Percentiles rank a stretch among this genome's conserved stretches.
These are phyloP conservation scores for Xiphophorus hellerii DNA, from an alignment of 2,113 vertebrate genomes.

Conservation along the genomic window DNA sequence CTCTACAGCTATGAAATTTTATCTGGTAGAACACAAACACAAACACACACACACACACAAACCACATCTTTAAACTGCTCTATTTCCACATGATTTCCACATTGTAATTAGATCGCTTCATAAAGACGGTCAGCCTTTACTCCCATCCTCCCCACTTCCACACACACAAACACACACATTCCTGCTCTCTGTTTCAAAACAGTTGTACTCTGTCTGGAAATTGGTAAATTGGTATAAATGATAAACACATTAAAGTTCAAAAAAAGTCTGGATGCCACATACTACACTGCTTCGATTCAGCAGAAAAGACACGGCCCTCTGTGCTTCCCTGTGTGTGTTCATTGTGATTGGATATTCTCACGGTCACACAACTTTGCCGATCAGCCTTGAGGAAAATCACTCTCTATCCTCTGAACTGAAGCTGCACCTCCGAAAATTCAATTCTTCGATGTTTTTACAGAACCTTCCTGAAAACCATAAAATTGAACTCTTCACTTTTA, in stretches of 20 bases:
- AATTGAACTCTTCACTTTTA: slow-evolving; percentile 22
- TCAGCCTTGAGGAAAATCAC: slow-evolving; percentile 8
- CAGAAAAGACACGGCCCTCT: slow-evolving; percentile 30
- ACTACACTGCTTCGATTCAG: slow-evolving; percentile 20
- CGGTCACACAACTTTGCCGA: slow-evolving; percentile 12
- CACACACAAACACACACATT: slow-evolving; percentile 37
- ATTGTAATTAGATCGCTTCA: slow-evolving; percentile 64
- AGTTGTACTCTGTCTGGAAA: slow-evolving; percentile 39
- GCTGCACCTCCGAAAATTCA: slow-evolving; percentile 8
- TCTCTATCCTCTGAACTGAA: neutral
- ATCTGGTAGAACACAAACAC: slow-evolving; percentile 43
- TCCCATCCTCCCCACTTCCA: slow-evolving; percentile 18
- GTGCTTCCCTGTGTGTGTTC: slow-evolving; percentile 22
- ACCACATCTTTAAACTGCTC: slow-evolving; percentile 29
- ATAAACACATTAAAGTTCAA: slow-evolving; percentile 45
- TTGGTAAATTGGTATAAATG: slow-evolving; percentile 58
- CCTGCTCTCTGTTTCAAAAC: slow-evolving; percentile 18
- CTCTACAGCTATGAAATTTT: slow-evolving; percentile 54
- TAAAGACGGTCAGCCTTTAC: slow-evolving; percentile 11
- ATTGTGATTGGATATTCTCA: slow-evolving; percentile 34
- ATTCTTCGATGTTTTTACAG: slow-evolving; percentile 8
- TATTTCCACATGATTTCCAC: slow-evolving; percentile 50
- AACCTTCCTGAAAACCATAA: slow-evolving; percentile 34
- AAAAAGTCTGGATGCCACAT: slow-evolving; percentile 37
- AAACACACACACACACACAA: slow-evolving; percentile 9